Evolutionary conservation across 92 coral and sea anemone genomes (phyloP).

Genomic region (Plumapathes pennacea): DNA sequence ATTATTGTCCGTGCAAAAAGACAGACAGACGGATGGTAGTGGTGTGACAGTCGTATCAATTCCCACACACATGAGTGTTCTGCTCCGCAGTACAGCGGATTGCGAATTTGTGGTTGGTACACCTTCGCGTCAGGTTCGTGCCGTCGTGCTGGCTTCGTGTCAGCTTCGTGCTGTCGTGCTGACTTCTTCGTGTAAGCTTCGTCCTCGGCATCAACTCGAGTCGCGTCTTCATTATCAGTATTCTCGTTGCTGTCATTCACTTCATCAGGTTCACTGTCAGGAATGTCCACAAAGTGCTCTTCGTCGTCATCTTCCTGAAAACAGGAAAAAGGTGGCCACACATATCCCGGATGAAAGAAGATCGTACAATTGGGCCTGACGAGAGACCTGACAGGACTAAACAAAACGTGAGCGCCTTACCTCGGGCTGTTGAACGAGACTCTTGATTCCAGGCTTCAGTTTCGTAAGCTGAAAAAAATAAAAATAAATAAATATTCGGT

Average conservation of each 20-base stretch:
- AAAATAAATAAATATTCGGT: too few species aligned
- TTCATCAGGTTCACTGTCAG: conserved; percentile 44
- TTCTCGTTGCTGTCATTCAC: conserved; percentile 16
- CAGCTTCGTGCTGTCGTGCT: not conserved
- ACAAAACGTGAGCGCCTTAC: conserved; percentile 18
- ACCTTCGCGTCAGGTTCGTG: conserved; percentile 6
- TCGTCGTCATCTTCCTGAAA: conserved; percentile 89
- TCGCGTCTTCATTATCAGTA: conserved; percentile 5
- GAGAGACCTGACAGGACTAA: not conserved
- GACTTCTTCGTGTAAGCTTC: not conserved
- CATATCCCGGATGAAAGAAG: not conserved
- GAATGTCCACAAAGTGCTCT: conserved; percentile 79
- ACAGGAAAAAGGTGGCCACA: not conserved
- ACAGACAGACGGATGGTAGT: conserved; percentile 92
- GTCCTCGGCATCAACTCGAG: not conserved
- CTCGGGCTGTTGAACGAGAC: conserved; percentile 88
- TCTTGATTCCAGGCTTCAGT: conserved; percentile 77
- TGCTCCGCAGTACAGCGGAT: conserved; percentile 86
- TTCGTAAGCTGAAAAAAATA: conserved; percentile 64
- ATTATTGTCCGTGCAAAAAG: conserved; percentile 69
- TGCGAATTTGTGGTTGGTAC: conserved; percentile 70
- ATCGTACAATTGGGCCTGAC: not conserved
- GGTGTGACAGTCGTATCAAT: conserved; percentile 63
- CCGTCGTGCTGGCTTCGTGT: conserved; percentile 3
- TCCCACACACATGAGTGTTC: conserved; percentile 91